Base-by-base conservation (phyloP, 35 echinoderm and acorn worm genomes). In the Hemicentrotus pulcherrimus region DNA sequence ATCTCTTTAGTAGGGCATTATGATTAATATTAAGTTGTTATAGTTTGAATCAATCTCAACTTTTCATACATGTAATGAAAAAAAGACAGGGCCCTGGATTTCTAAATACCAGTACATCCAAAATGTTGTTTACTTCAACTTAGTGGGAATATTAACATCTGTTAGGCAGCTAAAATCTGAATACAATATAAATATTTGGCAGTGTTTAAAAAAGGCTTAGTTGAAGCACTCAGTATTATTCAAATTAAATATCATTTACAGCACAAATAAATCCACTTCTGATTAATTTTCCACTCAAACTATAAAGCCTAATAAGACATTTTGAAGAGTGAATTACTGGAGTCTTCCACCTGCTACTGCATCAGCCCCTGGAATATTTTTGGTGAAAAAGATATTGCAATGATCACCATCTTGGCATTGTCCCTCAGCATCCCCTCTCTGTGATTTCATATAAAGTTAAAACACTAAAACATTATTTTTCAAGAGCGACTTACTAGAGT, bases 331-430 rank as follows among this genome's bases (percentile, higher is more conserved):
- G 5, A 24, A n/a, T 30, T 90, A 97, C 97, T 95, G 94, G 86
- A 96, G 95, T 92, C 95, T 97, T 95, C 97, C 96, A 94, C 97
- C 97, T 31, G 96, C 88, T 30, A 97, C 97, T 94, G 98, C 97
- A 90, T 95, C 97, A 41, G 96, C 97, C 86, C 98, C 97, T 96
- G 98, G 96, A 94, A 98, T 97, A 47, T 98, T 92, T 95, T 97
- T 99, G 2, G 98, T 99, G 47, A 99, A 98, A 95, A 94, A 97
- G 94, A 99, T 97, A 88, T 96, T 96, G 5, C 95, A 97, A 31
- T 97, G 95, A 86, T 99, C 97, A 32, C 96, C 97, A 86, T 98
- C 94, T 99, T 94, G 18, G 97, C 97, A 46, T 98, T 97, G 55
- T 98, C 97, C 6, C 24, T 78, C 19, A 78, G 65, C 9, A 78